Percentiles rank a stretch among this genome's conserved stretches.
These are phyloP conservation scores for Hermaeophaga mercurialis DNA, from an alignment of 2,888 invertebrate genomes.

Conservation along the genomic window DNA sequence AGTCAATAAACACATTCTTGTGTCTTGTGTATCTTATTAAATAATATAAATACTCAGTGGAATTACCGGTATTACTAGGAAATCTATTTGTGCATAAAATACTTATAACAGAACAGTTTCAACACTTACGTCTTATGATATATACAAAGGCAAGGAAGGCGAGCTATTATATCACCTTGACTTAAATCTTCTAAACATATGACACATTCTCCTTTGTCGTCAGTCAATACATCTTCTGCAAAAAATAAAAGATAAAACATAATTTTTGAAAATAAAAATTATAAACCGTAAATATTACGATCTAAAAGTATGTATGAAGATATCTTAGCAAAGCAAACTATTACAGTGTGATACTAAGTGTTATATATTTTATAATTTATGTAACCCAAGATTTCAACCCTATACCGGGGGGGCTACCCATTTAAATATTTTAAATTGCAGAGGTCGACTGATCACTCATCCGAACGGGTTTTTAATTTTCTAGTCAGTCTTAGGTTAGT, in stretches of 20 bases:
- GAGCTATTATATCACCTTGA: slow-evolving; percentile 95
- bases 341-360: too few relatives aligned
- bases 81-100: not conserved
- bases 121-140: slow-evolving; percentile 91
- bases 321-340: too few relatives aligned
- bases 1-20: too few relatives aligned
- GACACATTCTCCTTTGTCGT: slow-evolving; percentile 97
- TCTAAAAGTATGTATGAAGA: too few relatives aligned
- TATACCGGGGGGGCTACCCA: too few relatives aligned
- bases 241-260: slow-evolving; percentile 45
- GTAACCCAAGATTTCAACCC: too few relatives aligned
- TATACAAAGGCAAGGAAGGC: slow-evolving; percentile 98
- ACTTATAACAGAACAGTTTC: not conserved
- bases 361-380: too few relatives aligned
- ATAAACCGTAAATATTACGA: not conserved
- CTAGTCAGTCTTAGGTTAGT: too few relatives aligned
- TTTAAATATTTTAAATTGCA: too few relatives aligned
- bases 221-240: slow-evolving; percentile 95
- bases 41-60: not conserved
- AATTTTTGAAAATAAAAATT: too few relatives aligned
- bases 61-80: not conserved
- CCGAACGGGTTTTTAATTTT: too few relatives aligned
- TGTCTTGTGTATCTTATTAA: not conserved
- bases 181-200: slow-evolving; percentile 97
- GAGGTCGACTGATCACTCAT: too few relatives aligned